Conservation (phyloP, 2,888 invertebrate genomes). For the Nephrotoma flavescens region DNA sequence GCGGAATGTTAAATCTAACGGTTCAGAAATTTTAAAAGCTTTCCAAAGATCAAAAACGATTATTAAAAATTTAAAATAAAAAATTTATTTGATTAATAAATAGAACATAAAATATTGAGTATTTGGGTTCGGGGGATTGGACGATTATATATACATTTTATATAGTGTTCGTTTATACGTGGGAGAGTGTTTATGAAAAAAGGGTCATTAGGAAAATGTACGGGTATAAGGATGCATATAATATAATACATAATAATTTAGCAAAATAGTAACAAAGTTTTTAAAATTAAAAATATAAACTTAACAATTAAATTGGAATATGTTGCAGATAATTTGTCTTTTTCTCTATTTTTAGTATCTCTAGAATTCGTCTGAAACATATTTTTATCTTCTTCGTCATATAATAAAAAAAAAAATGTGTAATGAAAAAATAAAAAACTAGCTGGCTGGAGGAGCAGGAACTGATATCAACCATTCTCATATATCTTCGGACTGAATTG, state of each 20-base stretch:
- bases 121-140: background rate
- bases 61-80: background rate
- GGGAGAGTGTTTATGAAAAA: background rate
- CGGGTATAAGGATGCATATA: background rate
- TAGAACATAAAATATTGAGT: background rate
- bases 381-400: background rate
- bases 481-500: conserved; percentile 12
- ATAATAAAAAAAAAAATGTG: background rate
- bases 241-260: background rate
- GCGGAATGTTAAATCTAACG: background rate
- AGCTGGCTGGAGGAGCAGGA: conserved; percentile 5
- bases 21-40: background rate
- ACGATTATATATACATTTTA: background rate
- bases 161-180: background rate
- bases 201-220: background rate
- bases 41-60: background rate
- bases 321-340: background rate
- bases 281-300: background rate
- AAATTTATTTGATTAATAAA: background rate
- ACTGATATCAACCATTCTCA: conserved; percentile 13
- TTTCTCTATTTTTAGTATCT: background rate
- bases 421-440: background rate
- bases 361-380: background rate
- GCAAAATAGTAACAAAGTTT: background rate
- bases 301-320: background rate